These are phyloP conservation scores for Auanema freiburgensis DNA, from an alignment of 2,888 invertebrate genomes.

Conservation along the genomic window DNA sequence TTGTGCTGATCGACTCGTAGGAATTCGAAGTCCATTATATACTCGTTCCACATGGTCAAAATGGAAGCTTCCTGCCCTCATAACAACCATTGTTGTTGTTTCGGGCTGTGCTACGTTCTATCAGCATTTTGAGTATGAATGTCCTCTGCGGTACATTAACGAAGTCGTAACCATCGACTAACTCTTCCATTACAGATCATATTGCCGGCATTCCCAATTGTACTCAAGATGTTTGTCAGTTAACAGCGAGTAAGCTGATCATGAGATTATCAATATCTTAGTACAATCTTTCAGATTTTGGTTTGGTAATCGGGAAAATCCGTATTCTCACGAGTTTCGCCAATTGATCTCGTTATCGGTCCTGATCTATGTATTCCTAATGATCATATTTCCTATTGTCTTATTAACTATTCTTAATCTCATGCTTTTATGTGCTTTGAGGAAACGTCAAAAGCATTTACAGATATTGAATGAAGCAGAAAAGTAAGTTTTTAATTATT, in stretches of 20 bases:
- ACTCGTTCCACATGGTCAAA: constrained; percentile 41
- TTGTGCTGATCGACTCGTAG: constrained; percentile 59
- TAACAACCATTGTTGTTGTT: constrained; percentile 45
- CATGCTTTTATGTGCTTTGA: constrained; percentile 51
- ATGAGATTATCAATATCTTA: background rate
- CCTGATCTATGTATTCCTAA: constrained; percentile 36
- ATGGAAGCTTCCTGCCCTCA: constrained; percentile 55
- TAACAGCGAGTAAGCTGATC: constrained; percentile 46
- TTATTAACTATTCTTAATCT: constrained; percentile 57
- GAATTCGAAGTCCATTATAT: constrained; percentile 58
- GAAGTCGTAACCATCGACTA: background rate
- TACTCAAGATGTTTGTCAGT: constrained; percentile 54
- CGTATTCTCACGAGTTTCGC: constrained; percentile 47
- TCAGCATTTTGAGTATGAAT: constrained; percentile 56
- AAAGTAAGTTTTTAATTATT: constrained; percentile 1
- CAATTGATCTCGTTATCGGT: constrained; percentile 33
- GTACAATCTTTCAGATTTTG: constrained; percentile 41
- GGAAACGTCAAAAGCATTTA: constrained; percentile 42
- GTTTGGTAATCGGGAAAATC: constrained; percentile 55
- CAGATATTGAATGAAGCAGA: constrained; percentile 24
- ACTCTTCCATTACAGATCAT: constrained; percentile 24
- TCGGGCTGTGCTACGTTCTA: constrained; percentile 55
- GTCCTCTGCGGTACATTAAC: constrained; percentile 39
- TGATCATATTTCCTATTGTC: constrained; percentile 60
- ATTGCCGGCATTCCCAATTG: constrained; percentile 52